Evolutionary conservation across 2,797 vertebrate species (phyloP).

Genomic region (Denticeps clupeoides): DNA sequence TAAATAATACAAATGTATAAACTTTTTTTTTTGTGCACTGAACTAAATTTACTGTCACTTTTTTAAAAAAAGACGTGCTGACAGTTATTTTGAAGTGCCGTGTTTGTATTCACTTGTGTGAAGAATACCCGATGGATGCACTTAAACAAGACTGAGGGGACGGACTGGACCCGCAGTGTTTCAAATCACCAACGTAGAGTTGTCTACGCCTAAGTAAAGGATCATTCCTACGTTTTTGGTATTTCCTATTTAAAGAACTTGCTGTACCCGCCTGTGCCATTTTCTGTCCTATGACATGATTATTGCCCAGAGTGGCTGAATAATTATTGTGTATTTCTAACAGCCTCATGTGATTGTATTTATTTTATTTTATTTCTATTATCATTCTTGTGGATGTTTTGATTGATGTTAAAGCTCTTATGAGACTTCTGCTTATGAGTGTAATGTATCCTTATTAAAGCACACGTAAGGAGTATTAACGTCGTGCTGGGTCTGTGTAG

Average conservation of each 20-base stretch:
- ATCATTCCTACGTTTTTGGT: conserved; percentile 37
- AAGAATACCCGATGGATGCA: conserved; percentile 22
- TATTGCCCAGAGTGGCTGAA: conserved; percentile 10
- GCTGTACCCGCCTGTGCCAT: conserved; percentile 23
- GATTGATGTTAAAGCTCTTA: no score
- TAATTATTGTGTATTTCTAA: conserved; percentile 2
- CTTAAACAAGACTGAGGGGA: conserved; percentile 13
- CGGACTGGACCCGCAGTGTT: conserved; percentile 15
- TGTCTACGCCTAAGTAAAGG: conserved; percentile 44
- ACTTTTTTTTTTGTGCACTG: conserved; percentile 4
- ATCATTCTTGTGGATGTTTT: no score
- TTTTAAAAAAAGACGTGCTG: conserved; percentile 16
- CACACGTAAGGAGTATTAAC: conserved; percentile 10
- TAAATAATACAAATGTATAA: no score
- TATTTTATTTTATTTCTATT: conserved; percentile 16
- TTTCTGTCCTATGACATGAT: conserved; percentile 14
- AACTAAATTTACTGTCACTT: conserved; percentile 22
- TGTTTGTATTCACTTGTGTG: conserved; percentile 40
- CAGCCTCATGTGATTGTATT: conserved; percentile 9
- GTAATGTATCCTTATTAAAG: conserved; percentile 30
- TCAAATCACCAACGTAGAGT: conserved; percentile 35
- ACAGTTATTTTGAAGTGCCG: conserved; percentile 23
- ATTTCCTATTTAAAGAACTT: conserved; percentile 17
- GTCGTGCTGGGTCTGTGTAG: conserved; percentile 5
- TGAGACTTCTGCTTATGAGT: no score